Percentiles rank a stretch among this genome's conserved stretches.
These are phyloP conservation scores for Cyclophora albipunctata DNA, from an alignment of 2,888 invertebrate species.

Conservation along the genomic window DNA sequence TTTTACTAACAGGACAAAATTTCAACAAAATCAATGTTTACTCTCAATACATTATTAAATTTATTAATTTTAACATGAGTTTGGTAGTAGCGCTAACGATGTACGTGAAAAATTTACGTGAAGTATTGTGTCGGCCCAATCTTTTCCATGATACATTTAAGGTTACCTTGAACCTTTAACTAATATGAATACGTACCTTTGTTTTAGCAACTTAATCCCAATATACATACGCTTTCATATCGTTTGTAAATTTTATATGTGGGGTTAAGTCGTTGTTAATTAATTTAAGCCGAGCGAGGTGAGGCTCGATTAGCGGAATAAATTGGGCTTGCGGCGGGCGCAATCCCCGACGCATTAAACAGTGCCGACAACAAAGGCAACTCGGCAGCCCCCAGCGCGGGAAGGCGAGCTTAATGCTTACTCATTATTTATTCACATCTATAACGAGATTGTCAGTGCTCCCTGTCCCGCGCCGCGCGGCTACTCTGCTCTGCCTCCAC, in stretches of 20 bases:
- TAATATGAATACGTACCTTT: too few relatives aligned
- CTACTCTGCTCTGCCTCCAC: constrained; percentile 35
- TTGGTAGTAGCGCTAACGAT: too few relatives aligned
- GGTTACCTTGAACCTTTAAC: too few relatives aligned
- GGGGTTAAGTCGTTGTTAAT: constrained; percentile 59
- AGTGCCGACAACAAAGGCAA: constrained; percentile 64
- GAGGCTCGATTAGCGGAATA: constrained; percentile 67
- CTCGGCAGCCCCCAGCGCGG: constrained; percentile 42
- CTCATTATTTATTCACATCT: constrained; percentile 73
- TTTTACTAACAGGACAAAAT: constrained; percentile 5
- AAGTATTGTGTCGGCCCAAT: too few relatives aligned
- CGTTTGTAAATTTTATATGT: constrained; percentile 40
- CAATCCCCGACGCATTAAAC: constrained; percentile 60
- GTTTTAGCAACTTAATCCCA: constrained; percentile 6
- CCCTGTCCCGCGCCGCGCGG: constrained; percentile 36
- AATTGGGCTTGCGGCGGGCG: constrained; percentile 62
- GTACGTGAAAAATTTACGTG: too few relatives aligned
- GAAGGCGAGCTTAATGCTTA: constrained; percentile 60
- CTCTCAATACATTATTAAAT: too few relatives aligned
- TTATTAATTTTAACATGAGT: too few relatives aligned
- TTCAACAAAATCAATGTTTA: too few relatives aligned
- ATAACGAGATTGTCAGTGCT: constrained; percentile 70
- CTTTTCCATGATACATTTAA: too few relatives aligned
- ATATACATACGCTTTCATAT: constrained; percentile 14
- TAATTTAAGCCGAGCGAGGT: constrained; percentile 62